Conservation (phyloP, 2,888 invertebrate species). For the Cheilosia vernalis region DNA sequence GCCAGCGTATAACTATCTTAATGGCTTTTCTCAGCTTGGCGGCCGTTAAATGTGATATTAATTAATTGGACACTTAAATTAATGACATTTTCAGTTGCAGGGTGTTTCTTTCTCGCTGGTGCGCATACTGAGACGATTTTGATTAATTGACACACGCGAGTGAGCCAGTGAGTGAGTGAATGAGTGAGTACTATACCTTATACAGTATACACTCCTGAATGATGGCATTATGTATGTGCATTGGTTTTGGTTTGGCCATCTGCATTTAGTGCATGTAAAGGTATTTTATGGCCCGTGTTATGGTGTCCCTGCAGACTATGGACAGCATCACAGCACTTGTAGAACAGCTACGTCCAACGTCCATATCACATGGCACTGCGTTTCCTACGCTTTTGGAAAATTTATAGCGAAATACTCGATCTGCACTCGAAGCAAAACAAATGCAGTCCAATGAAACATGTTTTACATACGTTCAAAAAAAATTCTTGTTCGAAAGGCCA, state of each 20-base stretch:
- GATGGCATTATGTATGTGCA: too few relatives aligned
- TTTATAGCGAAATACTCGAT: conserved; percentile 43
- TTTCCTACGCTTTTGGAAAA: conserved; percentile 26
- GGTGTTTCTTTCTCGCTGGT: conserved; percentile 67
- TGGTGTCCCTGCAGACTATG: conserved; percentile 29
- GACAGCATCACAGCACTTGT: conserved; percentile 39
- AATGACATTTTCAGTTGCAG: conserved; percentile 80
- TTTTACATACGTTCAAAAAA: conserved; percentile 1
- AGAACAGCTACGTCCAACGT: conserved; percentile 34
- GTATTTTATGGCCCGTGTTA: conserved; percentile 62
- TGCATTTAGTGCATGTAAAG: conserved; percentile 39
- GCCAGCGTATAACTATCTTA: conserved; percentile 78
- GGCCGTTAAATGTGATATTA: conserved; percentile 84
- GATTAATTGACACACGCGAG: conserved; percentile 80
- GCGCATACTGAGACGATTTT: conserved; percentile 81
- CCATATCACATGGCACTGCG: conserved; percentile 30
- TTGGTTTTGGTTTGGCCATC: conserved; percentile 24
- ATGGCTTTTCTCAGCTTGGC: conserved; percentile 84
- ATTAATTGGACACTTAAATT: conserved; percentile 84
- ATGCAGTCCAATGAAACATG: conserved; percentile 22
- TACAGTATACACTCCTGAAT: neutral
- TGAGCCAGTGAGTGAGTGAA: conserved; percentile 59
- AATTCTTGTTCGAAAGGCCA: too few relatives aligned
- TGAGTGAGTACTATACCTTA: conserved; percentile 21
- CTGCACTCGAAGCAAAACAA: conserved; percentile 5